Conservation (phyloP, 2,797 vertebrate species). For the Fratercula arctica region DNA sequence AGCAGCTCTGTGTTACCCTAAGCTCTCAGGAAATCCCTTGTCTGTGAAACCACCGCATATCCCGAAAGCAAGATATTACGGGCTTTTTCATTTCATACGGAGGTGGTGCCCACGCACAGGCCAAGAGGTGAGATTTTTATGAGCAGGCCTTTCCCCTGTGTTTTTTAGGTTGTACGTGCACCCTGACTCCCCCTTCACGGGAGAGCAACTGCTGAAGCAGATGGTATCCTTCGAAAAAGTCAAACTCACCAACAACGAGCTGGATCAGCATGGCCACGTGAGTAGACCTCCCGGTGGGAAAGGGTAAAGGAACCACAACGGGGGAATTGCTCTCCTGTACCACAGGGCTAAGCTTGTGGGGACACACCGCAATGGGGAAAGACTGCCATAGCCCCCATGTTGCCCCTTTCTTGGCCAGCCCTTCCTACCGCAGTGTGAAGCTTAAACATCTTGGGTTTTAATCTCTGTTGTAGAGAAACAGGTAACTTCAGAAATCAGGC, state of each 20-base stretch:
- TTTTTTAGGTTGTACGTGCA: slow-evolving; percentile 91
- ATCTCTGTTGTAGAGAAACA: background rate
- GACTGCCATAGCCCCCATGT: fast-evolving
- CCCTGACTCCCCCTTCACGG: slow-evolving; percentile 95
- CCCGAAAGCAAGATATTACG: fast-evolving
- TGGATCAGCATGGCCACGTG: slow-evolving; percentile 98
- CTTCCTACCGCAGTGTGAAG: background rate
- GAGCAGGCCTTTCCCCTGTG: background rate
- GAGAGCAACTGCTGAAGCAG: slow-evolving; percentile 96
- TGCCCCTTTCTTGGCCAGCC: background rate
- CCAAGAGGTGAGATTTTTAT: background rate
- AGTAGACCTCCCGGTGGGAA: slow-evolving; percentile 63
- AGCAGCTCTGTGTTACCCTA: background rate
- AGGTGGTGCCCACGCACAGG: background rate
- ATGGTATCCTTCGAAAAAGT: slow-evolving; percentile 99
- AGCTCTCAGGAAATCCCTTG: background rate
- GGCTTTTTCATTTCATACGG: background rate
- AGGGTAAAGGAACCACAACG: fast-evolving
- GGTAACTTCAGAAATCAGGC: background rate
- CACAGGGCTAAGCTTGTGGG: background rate
- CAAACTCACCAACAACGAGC: slow-evolving; percentile 97
- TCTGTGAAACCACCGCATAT: fast-evolving
- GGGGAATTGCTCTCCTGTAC: fast-evolving
- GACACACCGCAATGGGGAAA: background rate
- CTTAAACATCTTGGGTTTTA: background rate